Evolutionary conservation across 2,797 vertebrate species (phyloP), one percentile per base, ranked within the genome.

Genomic region (Uromys caudimaculatus): DNA sequence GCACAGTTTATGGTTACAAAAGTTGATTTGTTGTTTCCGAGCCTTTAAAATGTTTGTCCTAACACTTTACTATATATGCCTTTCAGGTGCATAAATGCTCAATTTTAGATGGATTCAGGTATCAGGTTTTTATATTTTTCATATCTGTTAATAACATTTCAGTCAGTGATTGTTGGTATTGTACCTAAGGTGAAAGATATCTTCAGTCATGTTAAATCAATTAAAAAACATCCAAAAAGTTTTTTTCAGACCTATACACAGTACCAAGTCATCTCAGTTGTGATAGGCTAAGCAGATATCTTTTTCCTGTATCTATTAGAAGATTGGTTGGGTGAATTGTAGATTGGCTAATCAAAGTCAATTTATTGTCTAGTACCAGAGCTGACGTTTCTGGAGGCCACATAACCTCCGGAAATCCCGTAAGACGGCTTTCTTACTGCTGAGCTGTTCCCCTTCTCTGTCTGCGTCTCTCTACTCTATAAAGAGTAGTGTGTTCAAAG

Each of bases 31-130:
- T 2, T 90, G 50, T 89, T 94, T 84, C 24, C 52, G n/a, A 60
- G 58, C 78, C 27, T 77, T 97, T 86, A 75, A 91, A 85, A 60
- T 92, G 86, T 64, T n/a, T 67, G 56, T 41, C 81, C 54, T 69
- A 32, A 71, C 44, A 71, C 50, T 97, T 78, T 85, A 93, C 41
- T 71, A 89, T 21, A 19, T 38, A 62, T 0, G 89, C 54, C 69
- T 95, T 81, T 93, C 81, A 88, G 62, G 50, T 27, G 38, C 52
- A n/a, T 77, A 54, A 47, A 10, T 90, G 47, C 52, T 69, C 73
- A n/a, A 50, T 88, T 95, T 93, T 54, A 35, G 41, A 19, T 41
- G 41, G 50, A 54, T 88, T 88, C 23, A 19, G 50, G 5, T 84
- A 94, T 83, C 14, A 19, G 35, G 4, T 86, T 95, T 85, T 92